Conservation (phyloP, 2,888 invertebrate genomes). For the Phyllotreta cruciferae region DNA sequence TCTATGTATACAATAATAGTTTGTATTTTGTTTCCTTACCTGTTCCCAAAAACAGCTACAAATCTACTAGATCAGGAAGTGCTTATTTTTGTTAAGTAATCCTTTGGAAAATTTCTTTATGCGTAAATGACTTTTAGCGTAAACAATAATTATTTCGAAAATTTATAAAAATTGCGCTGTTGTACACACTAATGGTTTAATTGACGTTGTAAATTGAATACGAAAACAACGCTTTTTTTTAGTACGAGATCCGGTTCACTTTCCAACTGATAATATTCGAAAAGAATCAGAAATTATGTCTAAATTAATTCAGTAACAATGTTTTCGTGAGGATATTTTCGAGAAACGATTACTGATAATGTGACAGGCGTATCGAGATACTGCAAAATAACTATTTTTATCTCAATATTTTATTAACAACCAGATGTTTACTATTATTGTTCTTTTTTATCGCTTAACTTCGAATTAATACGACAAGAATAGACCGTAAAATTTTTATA, state of each 20-base stretch:
- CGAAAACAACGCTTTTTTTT: too few species aligned
- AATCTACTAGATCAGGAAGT: too few species aligned
- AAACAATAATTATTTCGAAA: too few species aligned
- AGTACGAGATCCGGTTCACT: neutral
- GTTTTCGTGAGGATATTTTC: neutral
- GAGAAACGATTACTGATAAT: neutral
- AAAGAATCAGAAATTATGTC: neutral
- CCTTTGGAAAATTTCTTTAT: too few species aligned
- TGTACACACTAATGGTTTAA: too few species aligned
- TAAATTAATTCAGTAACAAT: neutral
- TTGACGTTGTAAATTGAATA: too few species aligned
- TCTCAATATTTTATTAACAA: neutral
- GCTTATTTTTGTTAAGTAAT: too few species aligned
- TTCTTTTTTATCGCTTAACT: neutral
- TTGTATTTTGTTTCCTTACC: neutral
- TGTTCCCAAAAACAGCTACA: too few species aligned
- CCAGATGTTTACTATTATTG: neutral
- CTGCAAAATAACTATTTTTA: conserved; percentile 9
- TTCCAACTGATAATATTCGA: neutral
- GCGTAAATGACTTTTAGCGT: too few species aligned
- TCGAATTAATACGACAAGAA: neutral
- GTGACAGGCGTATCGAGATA: neutral
- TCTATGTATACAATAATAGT: conserved; percentile 1
- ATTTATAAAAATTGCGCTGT: too few species aligned
- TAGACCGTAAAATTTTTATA: neutral